These are phyloP conservation scores for Bubo bubo DNA, from an alignment of 2,113 vertebrate species.

Conservation along the genomic window DNA sequence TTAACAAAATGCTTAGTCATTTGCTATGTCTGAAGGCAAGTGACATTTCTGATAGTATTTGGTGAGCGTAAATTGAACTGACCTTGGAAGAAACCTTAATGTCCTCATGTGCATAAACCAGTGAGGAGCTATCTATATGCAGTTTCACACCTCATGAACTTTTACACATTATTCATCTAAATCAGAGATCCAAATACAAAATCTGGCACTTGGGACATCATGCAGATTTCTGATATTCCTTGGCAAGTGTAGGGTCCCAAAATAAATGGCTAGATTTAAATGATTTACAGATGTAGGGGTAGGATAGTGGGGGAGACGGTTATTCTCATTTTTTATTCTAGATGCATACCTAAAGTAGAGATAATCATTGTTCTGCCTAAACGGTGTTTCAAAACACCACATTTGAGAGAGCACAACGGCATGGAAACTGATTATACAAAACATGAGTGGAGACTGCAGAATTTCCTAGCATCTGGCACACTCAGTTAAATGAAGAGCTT, in stretches of 20 bases:
- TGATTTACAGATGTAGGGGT: slow-evolving; percentile 1
- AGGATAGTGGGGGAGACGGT: not conserved
- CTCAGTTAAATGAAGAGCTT: not conserved
- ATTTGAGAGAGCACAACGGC: not conserved
- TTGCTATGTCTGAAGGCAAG: not conserved
- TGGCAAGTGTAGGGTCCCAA: not conserved
- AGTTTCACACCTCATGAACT: slow-evolving; percentile 71
- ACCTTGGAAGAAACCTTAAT: slow-evolving; percentile 61
- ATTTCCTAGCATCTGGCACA: slow-evolving; percentile 59
- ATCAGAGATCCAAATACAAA: slow-evolving; percentile 53
- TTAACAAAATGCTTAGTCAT: slow-evolving; percentile 21
- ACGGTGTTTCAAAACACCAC: not conserved
- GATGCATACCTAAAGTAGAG: not conserved
- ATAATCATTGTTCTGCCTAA: slow-evolving; percentile 13
- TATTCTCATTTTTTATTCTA: slow-evolving; percentile 6
- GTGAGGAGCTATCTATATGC: slow-evolving; percentile 53
- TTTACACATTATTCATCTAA: slow-evolving; percentile 64
- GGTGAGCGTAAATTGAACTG: slow-evolving; percentile 47
- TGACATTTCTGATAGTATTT: slow-evolving; percentile 32
- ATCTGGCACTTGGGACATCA: slow-evolving; percentile 42
- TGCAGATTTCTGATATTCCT: slow-evolving; percentile 24
- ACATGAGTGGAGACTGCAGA: not conserved
- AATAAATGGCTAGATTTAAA: slow-evolving; percentile 28
- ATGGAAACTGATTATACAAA: slow-evolving; percentile 21
- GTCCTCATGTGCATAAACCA: slow-evolving; percentile 53